These are phyloP conservation scores for Dasypolia templi DNA, from an alignment of 2,888 invertebrate genomes.

Conservation along the genomic window DNA sequence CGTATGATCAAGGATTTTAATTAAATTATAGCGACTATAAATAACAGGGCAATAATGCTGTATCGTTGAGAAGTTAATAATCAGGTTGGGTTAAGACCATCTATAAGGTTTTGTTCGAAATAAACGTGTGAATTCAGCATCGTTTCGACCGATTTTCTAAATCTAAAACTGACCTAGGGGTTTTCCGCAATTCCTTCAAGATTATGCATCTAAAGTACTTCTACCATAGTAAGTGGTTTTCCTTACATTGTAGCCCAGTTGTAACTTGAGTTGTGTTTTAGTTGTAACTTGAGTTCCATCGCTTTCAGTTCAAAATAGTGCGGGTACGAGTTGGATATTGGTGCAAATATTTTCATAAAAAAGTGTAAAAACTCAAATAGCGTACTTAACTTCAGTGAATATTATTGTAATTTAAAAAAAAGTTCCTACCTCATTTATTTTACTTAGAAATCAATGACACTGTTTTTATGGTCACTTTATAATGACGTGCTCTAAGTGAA, in stretches of 20 bases:
- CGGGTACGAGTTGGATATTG: slow-evolving; percentile 4
- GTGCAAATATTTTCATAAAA: slow-evolving; percentile 26
- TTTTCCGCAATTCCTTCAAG: slow-evolving; percentile 42
- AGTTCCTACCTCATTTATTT: slow-evolving; percentile 16
- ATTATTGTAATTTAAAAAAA: slow-evolving; percentile 29
- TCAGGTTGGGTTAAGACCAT: slow-evolving; percentile 3
- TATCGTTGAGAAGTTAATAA: slow-evolving; percentile 17
- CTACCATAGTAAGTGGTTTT: slow-evolving; percentile 50
- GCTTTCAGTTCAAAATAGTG: slow-evolving; percentile 51
- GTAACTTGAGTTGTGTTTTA: too few relatives aligned
- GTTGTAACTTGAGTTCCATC: slow-evolving; percentile 46
- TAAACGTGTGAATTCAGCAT: slow-evolving; percentile 24
- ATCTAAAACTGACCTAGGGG: background rate
- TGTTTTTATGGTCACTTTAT: slow-evolving; percentile 18
- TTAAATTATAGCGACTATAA: slow-evolving; percentile 43
- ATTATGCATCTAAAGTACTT: slow-evolving; percentile 37
- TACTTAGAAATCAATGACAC: slow-evolving; percentile 11
- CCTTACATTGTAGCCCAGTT: slow-evolving; percentile 59
- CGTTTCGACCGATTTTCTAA: background rate
- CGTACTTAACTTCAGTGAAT: slow-evolving; percentile 7
- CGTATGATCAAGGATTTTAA: slow-evolving; percentile 51
- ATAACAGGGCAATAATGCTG: slow-evolving; percentile 17
- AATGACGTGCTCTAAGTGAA: slow-evolving; percentile 10
- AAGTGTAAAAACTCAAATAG: slow-evolving; percentile 31
- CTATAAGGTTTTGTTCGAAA: slow-evolving; percentile 13